Evolutionary conservation across 2,888 invertebrate species (phyloP).

Genomic region (Ceramica pisi): DNA sequence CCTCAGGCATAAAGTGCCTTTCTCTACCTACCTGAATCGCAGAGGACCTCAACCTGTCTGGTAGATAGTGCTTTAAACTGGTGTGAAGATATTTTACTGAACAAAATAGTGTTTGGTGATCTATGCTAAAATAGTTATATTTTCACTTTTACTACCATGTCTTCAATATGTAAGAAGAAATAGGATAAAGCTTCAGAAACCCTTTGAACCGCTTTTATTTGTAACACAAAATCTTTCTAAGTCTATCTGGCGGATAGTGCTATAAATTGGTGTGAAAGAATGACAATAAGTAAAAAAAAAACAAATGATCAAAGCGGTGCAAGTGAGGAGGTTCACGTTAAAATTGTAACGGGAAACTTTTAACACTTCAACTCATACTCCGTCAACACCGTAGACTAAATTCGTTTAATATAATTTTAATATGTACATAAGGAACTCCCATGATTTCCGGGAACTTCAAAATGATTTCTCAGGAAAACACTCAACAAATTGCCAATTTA

Average conservation of each 20-base stretch:
- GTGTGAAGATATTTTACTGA: not conserved
- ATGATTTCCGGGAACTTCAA: not conserved
- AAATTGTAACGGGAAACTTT: not conserved
- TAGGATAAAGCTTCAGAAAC: too few relatives aligned
- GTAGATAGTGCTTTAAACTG: not conserved
- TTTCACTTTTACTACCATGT: too few relatives aligned
- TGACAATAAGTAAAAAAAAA: too few relatives aligned
- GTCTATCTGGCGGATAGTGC: too few relatives aligned
- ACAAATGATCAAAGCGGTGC: not conserved
- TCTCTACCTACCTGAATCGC: fast-evolving
- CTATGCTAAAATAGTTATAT: too few relatives aligned
- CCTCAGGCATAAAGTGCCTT: too few relatives aligned
- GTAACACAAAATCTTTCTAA: too few relatives aligned
- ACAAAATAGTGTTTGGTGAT: too few relatives aligned
- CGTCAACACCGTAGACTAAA: not conserved
- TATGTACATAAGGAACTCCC: not conserved
- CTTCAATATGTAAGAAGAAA: too few relatives aligned
- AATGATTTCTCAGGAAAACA: slow-evolving; percentile 34
- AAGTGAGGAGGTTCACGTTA: not conserved
- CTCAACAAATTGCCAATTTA: slow-evolving; percentile 43
- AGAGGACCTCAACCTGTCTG: not conserved
- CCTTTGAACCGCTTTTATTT: too few relatives aligned
- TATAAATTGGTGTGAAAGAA: too few relatives aligned
- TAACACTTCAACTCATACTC: not conserved
- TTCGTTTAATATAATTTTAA: not conserved